Base-by-base conservation (phyloP, 2,888 invertebrate species). In the Idaea biselata region DNA sequence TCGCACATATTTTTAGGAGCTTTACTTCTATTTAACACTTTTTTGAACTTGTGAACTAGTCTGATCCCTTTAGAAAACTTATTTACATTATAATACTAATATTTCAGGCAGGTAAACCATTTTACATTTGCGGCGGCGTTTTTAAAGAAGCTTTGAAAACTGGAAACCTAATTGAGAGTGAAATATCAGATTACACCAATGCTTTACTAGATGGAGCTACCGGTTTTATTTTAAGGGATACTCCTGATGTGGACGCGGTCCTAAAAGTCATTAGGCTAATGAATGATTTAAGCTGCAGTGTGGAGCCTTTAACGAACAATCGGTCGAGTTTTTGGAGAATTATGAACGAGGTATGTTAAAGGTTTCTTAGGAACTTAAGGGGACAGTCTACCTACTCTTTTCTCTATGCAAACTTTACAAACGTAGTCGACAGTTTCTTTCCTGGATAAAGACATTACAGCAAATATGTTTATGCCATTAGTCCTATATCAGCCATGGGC, bases 41-140 rank as follows among this genome's bases (percentile, higher is more conserved):
- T n/a, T n/a, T n/a, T n/a, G n/a, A n/a, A n/a, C n/a, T n/a, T n/a
- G n/a, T n/a, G n/a, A n/a, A n/a, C n/a, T n/a, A n/a, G n/a, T n/a
- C n/a, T n/a, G n/a, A n/a, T n/a, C n/a, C n/a, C n/a, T n/a, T n/a
- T n/a, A n/a, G n/a, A 53, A 53, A 53, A 0, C 6, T 53, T 7
- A 25, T 17, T 17, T 55, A 17, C n/a, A n/a, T n/a, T 55, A 16
- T 18, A 7, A 4, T 56, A n/a, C 55, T 44, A 59, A 60, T 55
- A 58, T 76, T 78, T 6, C 60, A 91, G 90, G 80, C 73, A 33
- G 88, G 90, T 1, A 89, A 86, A 72, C 87, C 88, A 11, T 77
- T 84, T 6, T 86, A 74, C 65, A 56, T 91, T 60, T 87, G 87
- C 1, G 89, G 89, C 1, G 82, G 79, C 31, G 67, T 89, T 16